Conservation (phyloP, 23 tunicate species). For the Trididemnum clinides region DNA sequence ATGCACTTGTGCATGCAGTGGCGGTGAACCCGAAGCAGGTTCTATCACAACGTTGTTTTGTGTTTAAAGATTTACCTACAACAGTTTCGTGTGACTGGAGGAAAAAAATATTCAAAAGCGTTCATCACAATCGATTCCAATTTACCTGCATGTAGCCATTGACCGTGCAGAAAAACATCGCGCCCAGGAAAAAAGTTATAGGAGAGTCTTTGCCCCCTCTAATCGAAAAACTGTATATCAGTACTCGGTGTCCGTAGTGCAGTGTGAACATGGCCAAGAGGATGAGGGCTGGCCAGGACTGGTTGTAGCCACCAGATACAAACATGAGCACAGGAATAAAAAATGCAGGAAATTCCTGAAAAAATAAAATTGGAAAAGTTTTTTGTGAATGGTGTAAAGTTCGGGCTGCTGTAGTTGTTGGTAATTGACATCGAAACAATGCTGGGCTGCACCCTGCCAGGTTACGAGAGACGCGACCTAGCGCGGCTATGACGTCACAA, state of each 20-base stretch:
- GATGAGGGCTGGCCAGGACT: conserved; percentile 14
- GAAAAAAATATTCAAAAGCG: neutral
- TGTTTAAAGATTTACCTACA: too few species aligned
- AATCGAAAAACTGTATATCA: conserved; percentile 55
- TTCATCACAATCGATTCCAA: neutral
- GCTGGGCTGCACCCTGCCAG: too few species aligned
- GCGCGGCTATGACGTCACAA: too few species aligned
- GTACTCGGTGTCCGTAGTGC: conserved; percentile 64
- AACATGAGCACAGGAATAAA: conserved; percentile 38
- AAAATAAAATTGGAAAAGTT: neutral
- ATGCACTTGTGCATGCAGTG: too few species aligned
- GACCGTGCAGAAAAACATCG: conserved; percentile 50
- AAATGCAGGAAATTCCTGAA: conserved; percentile 68
- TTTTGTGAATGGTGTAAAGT: too few species aligned
- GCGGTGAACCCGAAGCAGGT: too few species aligned
- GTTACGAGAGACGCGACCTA: too few species aligned
- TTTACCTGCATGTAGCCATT: conserved; percentile 91
- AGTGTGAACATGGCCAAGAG: conserved; percentile 42
- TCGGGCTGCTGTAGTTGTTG: too few species aligned
- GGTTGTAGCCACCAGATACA: neutral
- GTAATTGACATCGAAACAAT: too few species aligned
- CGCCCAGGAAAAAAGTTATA: conserved; percentile 37
- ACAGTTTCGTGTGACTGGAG: too few species aligned
- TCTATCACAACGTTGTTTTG: too few species aligned
- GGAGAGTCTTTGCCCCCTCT: conserved; percentile 86